Base-by-base conservation (phyloP, 2,113 vertebrate species). In the Beaufortia kweichowensis region DNA sequence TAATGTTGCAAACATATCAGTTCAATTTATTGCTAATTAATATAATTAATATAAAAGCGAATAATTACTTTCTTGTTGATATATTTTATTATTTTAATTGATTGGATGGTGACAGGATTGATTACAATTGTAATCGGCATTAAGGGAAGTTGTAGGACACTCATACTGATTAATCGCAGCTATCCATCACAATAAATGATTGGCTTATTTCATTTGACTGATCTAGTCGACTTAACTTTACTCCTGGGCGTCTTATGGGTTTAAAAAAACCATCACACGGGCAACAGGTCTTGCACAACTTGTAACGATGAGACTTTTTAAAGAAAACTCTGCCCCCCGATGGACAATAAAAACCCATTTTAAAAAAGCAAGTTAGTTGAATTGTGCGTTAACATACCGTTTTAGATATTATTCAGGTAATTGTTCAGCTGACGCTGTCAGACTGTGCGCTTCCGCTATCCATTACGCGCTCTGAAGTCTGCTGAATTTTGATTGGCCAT, bases 301-400 rank as follows among this genome's bases (percentile, higher is more conserved):
- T n/a, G n/a, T n/a, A n/a, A n/a, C n/a, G n/a, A n/a, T n/a, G n/a
- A n/a, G n/a, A n/a, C n/a, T 46, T 46, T 46, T 46, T 17, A 74
- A 39, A 43, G 63, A 68, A 68, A 74, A 31, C 33, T 74, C 24
- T 57, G 69, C 75, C 80, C 63, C 72, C 80, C 62, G 24, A 39
- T 74, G 80, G 80, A 55, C 62, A 29, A 53, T 24, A 31, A 61
- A 4, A 48, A 29, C 4, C 21, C 5, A 15, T 6, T 53, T 43
- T 46, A 12, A 24, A 24, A 4, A 65, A 9, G 12, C 12, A n/a
- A 19, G 35, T 24, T n/a, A 39, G n/a, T 17, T 21, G 19, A 63
- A 23, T 21, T 23, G 9, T 35, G 3, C 1, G 3, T 23, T 39
- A 10, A n/a, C n/a, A n/a, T n/a, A n/a, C n/a, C n/a, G n/a, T n/a